These are phyloP conservation scores for Lutjanus campechanus DNA, from an alignment of 2,797 vertebrate species.

Conservation along the genomic window DNA sequence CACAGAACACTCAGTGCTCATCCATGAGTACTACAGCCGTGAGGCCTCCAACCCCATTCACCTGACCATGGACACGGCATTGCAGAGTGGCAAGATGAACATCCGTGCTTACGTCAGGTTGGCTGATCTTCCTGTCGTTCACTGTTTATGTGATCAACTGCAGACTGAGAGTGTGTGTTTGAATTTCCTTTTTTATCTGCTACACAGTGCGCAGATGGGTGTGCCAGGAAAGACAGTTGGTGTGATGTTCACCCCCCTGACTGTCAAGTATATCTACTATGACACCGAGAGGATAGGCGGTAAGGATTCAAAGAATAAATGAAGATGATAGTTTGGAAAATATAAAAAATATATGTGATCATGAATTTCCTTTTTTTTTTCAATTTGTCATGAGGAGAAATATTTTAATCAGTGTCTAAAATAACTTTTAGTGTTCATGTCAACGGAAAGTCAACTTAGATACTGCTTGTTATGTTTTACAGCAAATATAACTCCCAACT, in stretches of 20 bases:
- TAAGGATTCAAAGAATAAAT: constrained; percentile 72
- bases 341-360: constrained; percentile 13
- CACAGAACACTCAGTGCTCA: constrained; percentile 97
- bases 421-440: background rate
- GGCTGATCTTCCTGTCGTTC: background rate
- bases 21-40: constrained; percentile 98
- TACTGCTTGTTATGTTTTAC: background rate
- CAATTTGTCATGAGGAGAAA: background rate
- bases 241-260: constrained; percentile 97
- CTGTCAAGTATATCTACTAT: constrained; percentile 93
- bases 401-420: background rate
- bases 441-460: background rate
- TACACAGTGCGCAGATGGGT: constrained; percentile 95
- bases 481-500: too few relatives aligned
- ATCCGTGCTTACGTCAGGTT: constrained; percentile 97
- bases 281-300: constrained; percentile 96
- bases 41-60: constrained; percentile 97
- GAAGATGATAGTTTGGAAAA: constrained; percentile 8
- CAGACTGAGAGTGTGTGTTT: constrained; percentile 25
- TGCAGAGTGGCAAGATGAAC: constrained; percentile 94
- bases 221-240: constrained; percentile 97
- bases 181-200: constrained; percentile 44
- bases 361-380: background rate
- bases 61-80: constrained; percentile 92
- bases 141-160: background rate